These are phyloP conservation scores for Tenebrosternarchus preto DNA, from an alignment of 2,113 vertebrate species.

Conservation along the genomic window DNA sequence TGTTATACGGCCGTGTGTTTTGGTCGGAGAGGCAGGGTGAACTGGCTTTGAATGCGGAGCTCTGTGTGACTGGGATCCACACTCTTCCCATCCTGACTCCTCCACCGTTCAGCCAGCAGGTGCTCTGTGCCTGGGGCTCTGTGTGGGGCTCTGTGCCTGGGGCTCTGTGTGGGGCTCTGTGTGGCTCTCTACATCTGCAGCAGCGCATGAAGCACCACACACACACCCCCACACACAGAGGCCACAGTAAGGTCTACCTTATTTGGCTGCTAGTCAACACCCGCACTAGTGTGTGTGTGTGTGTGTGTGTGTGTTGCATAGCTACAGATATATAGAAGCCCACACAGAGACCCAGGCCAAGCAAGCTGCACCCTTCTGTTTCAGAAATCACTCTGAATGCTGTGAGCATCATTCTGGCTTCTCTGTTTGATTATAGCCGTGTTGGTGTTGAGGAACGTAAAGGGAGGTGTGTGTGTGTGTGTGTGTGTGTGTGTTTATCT, in stretches of 20 bases:
- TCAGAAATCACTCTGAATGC: too few relatives aligned
- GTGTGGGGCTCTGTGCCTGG: background rate
- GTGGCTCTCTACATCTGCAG: background rate
- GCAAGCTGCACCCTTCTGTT: too few relatives aligned
- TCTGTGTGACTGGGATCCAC: too few relatives aligned
- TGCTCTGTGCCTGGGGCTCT: background rate
- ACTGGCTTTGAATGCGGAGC: too few relatives aligned
- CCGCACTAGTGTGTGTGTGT: background rate
- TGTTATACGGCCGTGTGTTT: too few relatives aligned
- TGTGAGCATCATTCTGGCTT: too few relatives aligned
- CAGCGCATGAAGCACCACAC: background rate
- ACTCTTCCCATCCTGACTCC: background rate
- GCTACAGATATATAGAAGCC: too few relatives aligned
- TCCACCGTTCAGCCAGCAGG: slow-evolving; percentile 1
- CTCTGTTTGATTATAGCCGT: too few relatives aligned
- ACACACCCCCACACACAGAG: background rate
- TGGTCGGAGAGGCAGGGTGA: too few relatives aligned
- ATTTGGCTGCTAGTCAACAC: background rate
- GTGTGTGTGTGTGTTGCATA: background rate
- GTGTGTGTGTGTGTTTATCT: background rate
- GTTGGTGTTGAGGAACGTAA: too few relatives aligned
- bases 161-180: slow-evolving; percentile 4
- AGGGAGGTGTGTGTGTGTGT: background rate
- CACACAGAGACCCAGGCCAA: too few relatives aligned
- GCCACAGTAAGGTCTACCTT: background rate